These are phyloP conservation scores for Karalla daura DNA, from an alignment of 2,797 vertebrate genomes.

Conservation along the genomic window DNA sequence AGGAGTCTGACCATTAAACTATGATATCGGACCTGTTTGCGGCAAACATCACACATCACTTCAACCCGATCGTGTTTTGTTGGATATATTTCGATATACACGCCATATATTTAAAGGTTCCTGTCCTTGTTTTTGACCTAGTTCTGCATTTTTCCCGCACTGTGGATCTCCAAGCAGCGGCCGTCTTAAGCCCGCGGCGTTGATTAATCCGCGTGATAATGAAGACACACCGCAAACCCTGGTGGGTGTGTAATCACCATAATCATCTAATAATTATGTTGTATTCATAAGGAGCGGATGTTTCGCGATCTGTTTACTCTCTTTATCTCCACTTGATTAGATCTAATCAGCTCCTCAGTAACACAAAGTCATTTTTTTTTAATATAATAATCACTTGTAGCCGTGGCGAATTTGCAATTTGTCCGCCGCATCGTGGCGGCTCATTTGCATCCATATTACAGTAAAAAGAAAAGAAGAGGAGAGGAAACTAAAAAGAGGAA, in stretches of 20 bases:
- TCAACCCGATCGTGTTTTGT: neutral
- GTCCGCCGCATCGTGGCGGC: slow-evolving; percentile 11
- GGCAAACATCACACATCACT: neutral
- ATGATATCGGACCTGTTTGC: too few species aligned
- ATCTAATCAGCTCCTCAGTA: slow-evolving; percentile 65
- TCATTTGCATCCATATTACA: slow-evolving; percentile 67
- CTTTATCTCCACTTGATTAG: slow-evolving; percentile 72
- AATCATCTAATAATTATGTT: slow-evolving; percentile 79
- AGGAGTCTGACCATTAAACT: neutral
- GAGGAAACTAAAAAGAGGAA: slow-evolving; percentile 34
- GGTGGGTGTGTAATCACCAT: slow-evolving; percentile 71
- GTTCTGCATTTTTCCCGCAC: slow-evolving; percentile 6
- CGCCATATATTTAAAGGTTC: too few species aligned
- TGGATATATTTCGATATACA: too few species aligned
- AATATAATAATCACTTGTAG: slow-evolving; percentile 52
- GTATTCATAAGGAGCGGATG: slow-evolving; percentile 65
- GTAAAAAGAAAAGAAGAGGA: slow-evolving; percentile 12
- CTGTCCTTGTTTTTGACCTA: slow-evolving; percentile 14
- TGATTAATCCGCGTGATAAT: slow-evolving; percentile 69
- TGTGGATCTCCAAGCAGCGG: slow-evolving; percentile 12
- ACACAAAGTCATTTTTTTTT: slow-evolving; percentile 38
- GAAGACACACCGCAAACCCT: slow-evolving; percentile 56
- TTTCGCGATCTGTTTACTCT: slow-evolving; percentile 72
- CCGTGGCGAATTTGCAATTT: slow-evolving; percentile 49
- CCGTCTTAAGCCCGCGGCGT: slow-evolving; percentile 36